Conservation (phyloP, 2,888 invertebrate species). For the Brachycybe producta region DNA sequence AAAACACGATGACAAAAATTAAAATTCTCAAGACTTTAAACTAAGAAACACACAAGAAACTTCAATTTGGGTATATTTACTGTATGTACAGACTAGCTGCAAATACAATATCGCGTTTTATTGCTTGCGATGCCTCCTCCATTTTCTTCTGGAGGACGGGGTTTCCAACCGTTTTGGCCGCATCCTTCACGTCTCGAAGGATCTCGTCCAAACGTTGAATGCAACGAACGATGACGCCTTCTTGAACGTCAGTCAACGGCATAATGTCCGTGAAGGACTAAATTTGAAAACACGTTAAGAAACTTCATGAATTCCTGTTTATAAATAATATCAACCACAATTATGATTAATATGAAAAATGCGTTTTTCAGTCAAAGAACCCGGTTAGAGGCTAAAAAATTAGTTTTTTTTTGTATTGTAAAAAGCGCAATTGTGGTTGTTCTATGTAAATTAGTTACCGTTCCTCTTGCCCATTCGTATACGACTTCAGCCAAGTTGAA, state of each 20-base stretch:
- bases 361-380: too few relatives aligned
- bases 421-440: too few relatives aligned
- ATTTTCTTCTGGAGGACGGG: constrained; percentile 82
- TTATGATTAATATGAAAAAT: too few relatives aligned
- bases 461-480: constrained; percentile 88
- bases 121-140: constrained; percentile 82
- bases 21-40: too few relatives aligned
- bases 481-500: constrained; percentile 89
- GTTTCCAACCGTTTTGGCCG: constrained; percentile 85
- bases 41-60: too few relatives aligned
- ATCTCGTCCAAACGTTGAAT: constrained; percentile 93
- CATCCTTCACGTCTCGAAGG: constrained; percentile 77
- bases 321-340: too few relatives aligned
- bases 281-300: constrained; percentile 8
- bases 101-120: constrained; percentile 95
- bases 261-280: constrained; percentile 88
- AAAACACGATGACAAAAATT: too few relatives aligned
- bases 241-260: constrained; percentile 83
- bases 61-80: too few relatives aligned
- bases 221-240: constrained; percentile 92
- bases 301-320: too few relatives aligned
- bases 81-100: constrained; percentile 86
- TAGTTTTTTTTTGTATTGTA: too few relatives aligned
- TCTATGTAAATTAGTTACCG: constrained; percentile 46
- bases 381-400: too few relatives aligned